Base-by-base conservation (phyloP, 2,888 invertebrate genomes). In the Aproaerema taeniolella region DNA sequence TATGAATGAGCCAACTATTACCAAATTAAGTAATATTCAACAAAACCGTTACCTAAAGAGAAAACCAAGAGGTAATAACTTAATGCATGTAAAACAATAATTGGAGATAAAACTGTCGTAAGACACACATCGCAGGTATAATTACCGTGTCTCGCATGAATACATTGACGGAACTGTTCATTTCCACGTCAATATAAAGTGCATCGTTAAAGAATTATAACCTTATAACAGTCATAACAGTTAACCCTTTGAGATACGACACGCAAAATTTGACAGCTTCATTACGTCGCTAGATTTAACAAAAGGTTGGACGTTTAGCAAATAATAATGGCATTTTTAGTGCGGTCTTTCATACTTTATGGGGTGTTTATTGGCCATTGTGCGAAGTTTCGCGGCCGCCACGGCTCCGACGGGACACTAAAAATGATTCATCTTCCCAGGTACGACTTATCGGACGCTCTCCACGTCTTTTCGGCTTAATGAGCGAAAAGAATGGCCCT, bases 351-450 rank as follows among this genome's bases (percentile, higher is more conserved):
- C 75, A 81, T 82, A 82, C 70, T 82, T 79, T 82, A 85, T 74
- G 75, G 73, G 65, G 76, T 85, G 85, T 83, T 85, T 85, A 86
- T 82, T 79, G 80, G 75, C 76, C 77, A 75, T 85, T 79, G 72
- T 66, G 59, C 67, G 65, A 62, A 67, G 71, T 67, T 66, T 56
- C 45, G 62, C 55, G 63, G 61, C 55, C 58, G 65, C 60, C 61
- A 67, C 55, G 67, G 64, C 61, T 61, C 65, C 51, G 53, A 46
- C 58, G 63, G 55, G 64, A 61, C 69, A 74, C 69, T 80, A 65
- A 74, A 77, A 64, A 73, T 83, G 80, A 81, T 81, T 81, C 78
- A 81, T 77, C 66, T 63, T 49, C 53, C 32, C 66, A 70, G 71
- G 70, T 71, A 71, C 60, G 61, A 62, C 62, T 67, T 62, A 72